Evolutionary conservation across 2,797 vertebrate genomes (phyloP), one percentile per base, ranked within the genome.

Genomic region (Xenentodon cancila): DNA sequence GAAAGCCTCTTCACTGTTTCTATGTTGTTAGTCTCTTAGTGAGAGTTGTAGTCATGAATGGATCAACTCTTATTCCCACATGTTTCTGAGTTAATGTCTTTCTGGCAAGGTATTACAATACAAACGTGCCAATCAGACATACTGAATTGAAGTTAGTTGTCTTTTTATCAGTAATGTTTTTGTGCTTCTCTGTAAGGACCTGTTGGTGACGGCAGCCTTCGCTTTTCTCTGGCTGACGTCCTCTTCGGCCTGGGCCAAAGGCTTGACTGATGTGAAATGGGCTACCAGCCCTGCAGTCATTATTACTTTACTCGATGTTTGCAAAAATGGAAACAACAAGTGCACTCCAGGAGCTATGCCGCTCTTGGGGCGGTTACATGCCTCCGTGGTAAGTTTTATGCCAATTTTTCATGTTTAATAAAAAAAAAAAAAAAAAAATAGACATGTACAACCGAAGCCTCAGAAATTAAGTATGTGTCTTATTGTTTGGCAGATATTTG

Each of bases 241-340:
- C 0, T 94, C 97, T 18, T 96, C 96, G 0, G 96, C 96, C 1
- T 98, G 97, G 97, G 97, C 94, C 51, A 97, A 97, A 81, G 97
- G 96, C 66, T 87, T 98, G 78, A 89, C 91, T 0, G 95, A 98
- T 19, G 92, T 97, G 62, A 97, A 97, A 84, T 74, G 63, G 8
- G 90, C 92, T 57, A 96, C 96, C 1, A 75, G 79, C 37, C 95
- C 95, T 71, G 46, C 0, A 1, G 6, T 0, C 0, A 18, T 1
- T 78, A 57, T 68, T 49, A 0, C 0, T 1, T 13, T 15, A 0
- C 0, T 74, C 43, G 0, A 0, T 0, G 32, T 66, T 57, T 92
- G 91, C 74, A 48, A 27, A 1, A 0, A 0, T 0, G 0, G 0
- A 47, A 59, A 27, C 0, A 19, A 4, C 48, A 47, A 0, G 0